Evolutionary conservation across 2,797 vertebrate genomes (phyloP), one percentile per base, ranked within the genome.

Genomic region (Manis pentadactyla): DNA sequence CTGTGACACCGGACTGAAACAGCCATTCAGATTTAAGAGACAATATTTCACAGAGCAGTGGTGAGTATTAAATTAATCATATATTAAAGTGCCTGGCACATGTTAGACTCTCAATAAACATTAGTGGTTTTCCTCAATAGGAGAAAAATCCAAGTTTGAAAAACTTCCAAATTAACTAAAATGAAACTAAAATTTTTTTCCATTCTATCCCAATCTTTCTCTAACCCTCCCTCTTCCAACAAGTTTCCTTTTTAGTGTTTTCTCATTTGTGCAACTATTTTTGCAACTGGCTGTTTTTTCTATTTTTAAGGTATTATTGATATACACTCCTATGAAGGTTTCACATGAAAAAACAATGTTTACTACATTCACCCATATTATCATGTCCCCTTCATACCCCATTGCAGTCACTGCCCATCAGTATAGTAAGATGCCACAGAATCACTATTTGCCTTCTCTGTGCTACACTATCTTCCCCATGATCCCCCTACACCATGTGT

Each of bases 91-190:
- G 14, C 25, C 31, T 87, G 55, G 14, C n/a, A 79, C 15, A 55
- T 42, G 25, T 69, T 83, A 89, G 57, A 79, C 7, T 75, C 27
- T 85, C 53, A 57, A 42, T 37, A 66, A 82, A 42, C n/a, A 25
- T 59, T n/a, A 37, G 17, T 39, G 42, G 42, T 10, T 39, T 73
- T 59, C 49, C 19, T 53, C 37, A 95, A 78, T 19, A 46, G 46
- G 31, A 8, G 6, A 13, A 39, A 42, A n/a, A 49, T 75, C 37
- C 37, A 86, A 83, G 5, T 87, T 10, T 75, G 46, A 82, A 91
- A 93, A 79, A 2, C 84, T 95, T 83, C 31, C 55, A 74, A 29
- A 82, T 75, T 29, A 94, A 66, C 4, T 25, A 5, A 93, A 93
- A 78, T 66, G 55, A 86, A 53, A 14, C 15, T 42, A 55, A n/a